Evolutionary conservation across 2,113 vertebrate genomes (phyloP).

Genomic region (Globicephala melas): DNA sequence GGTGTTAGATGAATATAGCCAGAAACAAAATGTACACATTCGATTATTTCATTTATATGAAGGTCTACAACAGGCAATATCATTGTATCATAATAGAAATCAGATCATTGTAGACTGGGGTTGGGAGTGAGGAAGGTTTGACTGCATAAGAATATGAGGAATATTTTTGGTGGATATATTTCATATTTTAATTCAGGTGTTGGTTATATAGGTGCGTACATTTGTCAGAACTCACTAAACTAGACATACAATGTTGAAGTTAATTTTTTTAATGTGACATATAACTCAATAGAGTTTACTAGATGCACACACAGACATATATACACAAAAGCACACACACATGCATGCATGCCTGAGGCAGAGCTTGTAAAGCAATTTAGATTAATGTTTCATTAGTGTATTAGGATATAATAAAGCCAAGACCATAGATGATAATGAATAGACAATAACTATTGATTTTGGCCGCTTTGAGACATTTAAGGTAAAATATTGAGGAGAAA

Average conservation of each 20-base stretch:
- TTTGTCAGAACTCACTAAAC: not conserved
- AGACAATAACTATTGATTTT: not conserved
- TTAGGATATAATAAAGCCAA: not conserved
- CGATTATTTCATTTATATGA: not conserved
- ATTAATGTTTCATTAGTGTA: not conserved
- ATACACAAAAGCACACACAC: not conserved
- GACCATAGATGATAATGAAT: not conserved
- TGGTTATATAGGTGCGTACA: not conserved
- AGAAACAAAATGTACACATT: not conserved
- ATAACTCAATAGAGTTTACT: not conserved
- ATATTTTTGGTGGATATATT: not conserved
- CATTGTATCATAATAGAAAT: not conserved
- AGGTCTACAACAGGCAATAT: not conserved
- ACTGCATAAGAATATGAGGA: not conserved
- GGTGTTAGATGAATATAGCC: not conserved
- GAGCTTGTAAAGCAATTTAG: not conserved
- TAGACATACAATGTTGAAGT: not conserved
- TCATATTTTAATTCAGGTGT: not conserved
- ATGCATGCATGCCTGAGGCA: not conserved
- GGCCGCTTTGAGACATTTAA: not conserved
- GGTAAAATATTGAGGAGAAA: not conserved
- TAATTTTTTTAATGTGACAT: not conserved
- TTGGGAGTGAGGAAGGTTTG: not conserved
- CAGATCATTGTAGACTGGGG: not conserved
- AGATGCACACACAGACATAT: not conserved